These are phyloP conservation scores for Chymomyza fuscimana DNA, from an alignment of 2,888 invertebrate species.

Conservation along the genomic window DNA sequence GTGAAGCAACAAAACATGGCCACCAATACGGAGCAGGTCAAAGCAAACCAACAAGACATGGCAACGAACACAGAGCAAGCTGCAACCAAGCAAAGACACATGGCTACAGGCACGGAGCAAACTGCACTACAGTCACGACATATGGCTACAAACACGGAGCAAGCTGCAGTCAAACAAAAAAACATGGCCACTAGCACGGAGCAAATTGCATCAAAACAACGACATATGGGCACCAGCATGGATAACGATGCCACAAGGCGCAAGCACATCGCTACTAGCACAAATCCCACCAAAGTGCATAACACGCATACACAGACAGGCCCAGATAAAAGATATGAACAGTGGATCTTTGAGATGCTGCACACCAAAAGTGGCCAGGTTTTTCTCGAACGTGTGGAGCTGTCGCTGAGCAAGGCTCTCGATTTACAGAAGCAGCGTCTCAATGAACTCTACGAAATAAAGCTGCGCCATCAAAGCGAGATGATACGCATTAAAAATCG, in stretches of 20 bases:
- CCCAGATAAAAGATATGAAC: slow-evolving; percentile 63
- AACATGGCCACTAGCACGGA: neutral
- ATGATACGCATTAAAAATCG: slow-evolving; percentile 71
- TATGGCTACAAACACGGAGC: neutral
- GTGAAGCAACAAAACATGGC: neutral
- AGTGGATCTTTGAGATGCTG: slow-evolving; percentile 78
- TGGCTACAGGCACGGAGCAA: slow-evolving; percentile 7
- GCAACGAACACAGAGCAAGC: neutral
- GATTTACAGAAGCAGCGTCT: slow-evolving; percentile 70
- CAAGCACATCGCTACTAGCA: neutral
- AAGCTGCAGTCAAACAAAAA: neutral
- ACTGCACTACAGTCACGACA: neutral
- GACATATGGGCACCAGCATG: slow-evolving; percentile 2
- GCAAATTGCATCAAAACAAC: slow-evolving; percentile 16
- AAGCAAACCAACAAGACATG: neutral
- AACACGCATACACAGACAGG: neutral
- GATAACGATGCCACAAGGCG: neutral
- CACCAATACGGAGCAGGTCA: slow-evolving; percentile 9
- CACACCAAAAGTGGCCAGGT: slow-evolving; percentile 71
- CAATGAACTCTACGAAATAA: slow-evolving; percentile 63
- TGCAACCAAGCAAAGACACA: neutral
- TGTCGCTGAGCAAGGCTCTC: slow-evolving; percentile 71
- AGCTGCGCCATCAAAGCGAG: slow-evolving; percentile 72
- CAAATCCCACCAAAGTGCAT: neutral
- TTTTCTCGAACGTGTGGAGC: slow-evolving; percentile 77